These are phyloP conservation scores for Leptinotarsa tumamoca DNA, from an alignment of 2,888 invertebrate genomes.

Conservation along the genomic window DNA sequence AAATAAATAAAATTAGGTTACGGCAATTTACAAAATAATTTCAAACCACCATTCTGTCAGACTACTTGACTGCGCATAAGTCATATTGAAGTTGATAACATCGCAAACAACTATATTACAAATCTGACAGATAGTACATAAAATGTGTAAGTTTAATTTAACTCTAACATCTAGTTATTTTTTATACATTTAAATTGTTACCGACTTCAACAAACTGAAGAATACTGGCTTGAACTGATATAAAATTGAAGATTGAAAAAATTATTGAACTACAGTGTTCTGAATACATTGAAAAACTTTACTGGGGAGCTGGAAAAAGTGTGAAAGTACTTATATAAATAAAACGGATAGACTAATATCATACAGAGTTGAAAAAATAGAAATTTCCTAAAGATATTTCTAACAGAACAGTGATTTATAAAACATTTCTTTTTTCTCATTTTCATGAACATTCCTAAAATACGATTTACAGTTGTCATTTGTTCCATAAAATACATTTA, in stretches of 20 bases:
- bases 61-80: constrained; percentile 3
- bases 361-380: constrained; percentile 26
- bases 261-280: not conserved
- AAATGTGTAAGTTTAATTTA: constrained; percentile 15
- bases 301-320: constrained; percentile 27
- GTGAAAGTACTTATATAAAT: constrained; percentile 22
- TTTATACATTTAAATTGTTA: constrained; percentile 18
- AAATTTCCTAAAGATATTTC: constrained; percentile 16
- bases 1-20: constrained; percentile 52
- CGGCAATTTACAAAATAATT: constrained; percentile 36
- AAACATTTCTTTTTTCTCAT: constrained; percentile 20
- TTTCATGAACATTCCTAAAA: constrained; percentile 20
- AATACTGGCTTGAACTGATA: constrained; percentile 12
- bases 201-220: constrained; percentile 1
- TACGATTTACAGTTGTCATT: constrained; percentile 31
- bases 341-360: constrained; percentile 27
- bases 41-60: constrained; percentile 24
- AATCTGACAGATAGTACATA: constrained; percentile 15
- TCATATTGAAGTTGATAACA: constrained; percentile 11
- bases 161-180: constrained; percentile 18
- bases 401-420: constrained; percentile 21
- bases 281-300: constrained; percentile 14
- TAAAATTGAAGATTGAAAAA: constrained; percentile 13
- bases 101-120: constrained; percentile 16
- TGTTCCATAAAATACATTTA: constrained; percentile 34